Percentiles rank a stretch among this genome's conserved stretches.
phyloP scores from a whole-genome alignment of 2,888 invertebrate species.

The Neoaliturus tenellus region DNA sequence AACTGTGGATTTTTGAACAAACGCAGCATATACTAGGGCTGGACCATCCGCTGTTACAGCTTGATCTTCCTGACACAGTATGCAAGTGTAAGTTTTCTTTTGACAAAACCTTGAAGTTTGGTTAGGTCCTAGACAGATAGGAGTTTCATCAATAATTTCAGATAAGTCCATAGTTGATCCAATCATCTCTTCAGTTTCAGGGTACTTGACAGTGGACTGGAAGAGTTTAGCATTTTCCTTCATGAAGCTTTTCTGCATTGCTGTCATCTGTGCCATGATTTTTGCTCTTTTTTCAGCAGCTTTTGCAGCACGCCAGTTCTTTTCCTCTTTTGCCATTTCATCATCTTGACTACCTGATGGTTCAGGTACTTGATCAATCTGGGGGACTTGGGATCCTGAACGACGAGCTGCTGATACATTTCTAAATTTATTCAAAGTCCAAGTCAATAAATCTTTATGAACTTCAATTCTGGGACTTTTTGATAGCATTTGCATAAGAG shows the following conservation, averaged over 20 bases:
- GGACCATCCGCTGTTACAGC: conserved; percentile 82
- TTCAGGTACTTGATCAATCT: background rate
- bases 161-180: conserved; percentile 73
- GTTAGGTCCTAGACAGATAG: conserved; percentile 77
- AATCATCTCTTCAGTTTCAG: conserved; percentile 41
- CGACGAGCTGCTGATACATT: conserved; percentile 73
- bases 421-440: conserved; percentile 87
- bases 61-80: conserved; percentile 96
- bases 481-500: conserved; percentile 83
- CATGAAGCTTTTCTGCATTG: conserved; percentile 95
- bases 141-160: conserved; percentile 70
- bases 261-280: conserved; percentile 95
- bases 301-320: conserved; percentile 86
- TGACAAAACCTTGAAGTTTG: conserved; percentile 74
- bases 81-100: conserved; percentile 86
- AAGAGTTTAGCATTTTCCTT: conserved; percentile 90
- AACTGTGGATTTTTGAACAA: conserved; percentile 94
- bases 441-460: conserved; percentile 88
- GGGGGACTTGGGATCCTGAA: conserved; percentile 13
- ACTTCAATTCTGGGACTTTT: conserved; percentile 86
- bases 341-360: conserved; percentile 42
- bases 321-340: conserved; percentile 73
- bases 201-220: conserved; percentile 75
- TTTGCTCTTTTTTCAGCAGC: conserved; percentile 93
- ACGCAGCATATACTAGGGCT: conserved; percentile 93